Percentiles rank a stretch among this genome's conserved stretches.
These are phyloP conservation scores for Orius insidiosus DNA, from an alignment of 1,140 invertebrate species.

Conservation along the genomic window DNA sequence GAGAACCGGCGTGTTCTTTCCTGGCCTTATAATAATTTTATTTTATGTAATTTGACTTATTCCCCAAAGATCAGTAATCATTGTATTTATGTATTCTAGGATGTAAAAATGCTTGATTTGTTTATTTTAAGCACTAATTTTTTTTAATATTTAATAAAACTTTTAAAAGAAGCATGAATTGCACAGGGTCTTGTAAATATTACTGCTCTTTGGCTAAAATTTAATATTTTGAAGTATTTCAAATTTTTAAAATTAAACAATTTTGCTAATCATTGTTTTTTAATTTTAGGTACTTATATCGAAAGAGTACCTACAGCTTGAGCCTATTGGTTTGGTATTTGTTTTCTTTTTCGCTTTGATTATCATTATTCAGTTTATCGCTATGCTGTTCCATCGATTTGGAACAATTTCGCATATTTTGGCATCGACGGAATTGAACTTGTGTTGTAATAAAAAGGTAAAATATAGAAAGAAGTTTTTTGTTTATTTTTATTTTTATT, in stretches of 20 bases:
- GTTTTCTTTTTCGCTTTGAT: constrained; percentile 96
- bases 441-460: constrained; percentile 69
- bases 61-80: too few relatives aligned
- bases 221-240: background rate
- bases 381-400: constrained; percentile 98
- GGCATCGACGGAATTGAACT: constrained; percentile 83
- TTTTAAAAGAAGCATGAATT: too few relatives aligned
- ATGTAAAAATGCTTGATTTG: too few relatives aligned
- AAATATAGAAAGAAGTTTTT: constrained; percentile 6
- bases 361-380: constrained; percentile 87
- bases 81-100: too few relatives aligned
- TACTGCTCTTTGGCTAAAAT: background rate
- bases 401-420: constrained; percentile 95
- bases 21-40: too few relatives aligned
- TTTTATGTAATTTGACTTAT: too few relatives aligned
- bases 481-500: constrained; percentile 12
- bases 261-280: constrained; percentile 4
- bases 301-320: constrained; percentile 75
- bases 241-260: constrained; percentile 9
- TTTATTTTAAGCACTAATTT: too few relatives aligned
- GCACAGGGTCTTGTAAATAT: background rate
- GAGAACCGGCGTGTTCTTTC: too few relatives aligned
- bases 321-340: constrained; percentile 94
- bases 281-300: constrained; percentile 57
- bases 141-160: too few relatives aligned